Evolutionary conservation across 2,888 invertebrate genomes (phyloP).

Genomic region (Ametastegia equiseti): DNA sequence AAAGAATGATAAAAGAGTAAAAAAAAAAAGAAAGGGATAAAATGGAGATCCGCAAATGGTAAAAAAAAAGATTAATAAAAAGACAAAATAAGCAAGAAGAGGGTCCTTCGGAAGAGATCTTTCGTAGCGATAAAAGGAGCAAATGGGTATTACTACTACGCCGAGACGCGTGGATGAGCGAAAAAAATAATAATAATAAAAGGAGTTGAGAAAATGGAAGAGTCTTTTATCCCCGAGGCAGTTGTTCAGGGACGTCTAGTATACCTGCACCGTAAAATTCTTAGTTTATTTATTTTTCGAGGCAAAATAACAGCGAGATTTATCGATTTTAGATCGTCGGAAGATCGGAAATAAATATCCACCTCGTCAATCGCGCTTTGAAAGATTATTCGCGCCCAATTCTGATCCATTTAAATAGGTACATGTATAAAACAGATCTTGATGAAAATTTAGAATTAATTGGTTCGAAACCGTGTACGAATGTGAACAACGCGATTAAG

Average conservation of each 20-base stretch:
- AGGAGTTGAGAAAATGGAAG: neutral
- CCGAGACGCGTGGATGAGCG: neutral
- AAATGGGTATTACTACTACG: neutral
- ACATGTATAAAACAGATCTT: too few relatives aligned
- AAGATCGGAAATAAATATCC: too few relatives aligned
- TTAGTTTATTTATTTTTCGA: neutral
- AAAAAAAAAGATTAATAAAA: neutral
- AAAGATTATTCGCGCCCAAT: too few relatives aligned
- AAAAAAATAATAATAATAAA: neutral
- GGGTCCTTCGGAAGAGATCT: neutral
- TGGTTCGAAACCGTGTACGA: too few relatives aligned
- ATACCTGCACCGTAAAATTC: neutral
- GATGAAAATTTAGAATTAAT: too few relatives aligned
- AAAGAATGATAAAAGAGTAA: too few relatives aligned
- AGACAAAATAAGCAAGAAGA: neutral
- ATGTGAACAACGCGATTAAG: too few relatives aligned
- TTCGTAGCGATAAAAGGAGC: neutral
- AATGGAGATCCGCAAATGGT: neutral
- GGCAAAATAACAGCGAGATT: neutral
- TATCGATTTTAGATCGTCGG: too few relatives aligned
- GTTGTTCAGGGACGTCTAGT: constrained; percentile 8
- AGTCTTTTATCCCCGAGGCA: neutral
- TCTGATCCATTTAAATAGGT: too few relatives aligned
- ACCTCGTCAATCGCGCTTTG: too few relatives aligned
- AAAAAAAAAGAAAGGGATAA: neutral